These are phyloP conservation scores for Berghia stephanieae DNA, from an alignment of 1,140 invertebrate species.

Conservation along the genomic window DNA sequence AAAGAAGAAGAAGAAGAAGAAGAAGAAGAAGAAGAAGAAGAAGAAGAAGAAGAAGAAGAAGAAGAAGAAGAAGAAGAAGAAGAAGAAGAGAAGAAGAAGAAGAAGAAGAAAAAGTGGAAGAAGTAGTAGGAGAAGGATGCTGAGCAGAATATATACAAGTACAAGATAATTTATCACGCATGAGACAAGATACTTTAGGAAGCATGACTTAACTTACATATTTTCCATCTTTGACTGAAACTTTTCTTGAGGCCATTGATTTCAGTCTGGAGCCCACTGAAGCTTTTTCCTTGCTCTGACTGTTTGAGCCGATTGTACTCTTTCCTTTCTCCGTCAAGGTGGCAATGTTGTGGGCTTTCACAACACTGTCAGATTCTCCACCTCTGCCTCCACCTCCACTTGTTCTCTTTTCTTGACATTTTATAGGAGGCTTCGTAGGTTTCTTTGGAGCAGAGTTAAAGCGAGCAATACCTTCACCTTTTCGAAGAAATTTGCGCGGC, in stretches of 20 bases:
- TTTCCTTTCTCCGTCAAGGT: neutral
- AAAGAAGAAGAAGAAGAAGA: too few species aligned
- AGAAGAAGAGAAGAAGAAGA: neutral
- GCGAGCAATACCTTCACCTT: slow-evolving; percentile 58
- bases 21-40: too few species aligned
- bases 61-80: too few species aligned
- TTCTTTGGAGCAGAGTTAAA: slow-evolving; percentile 41
- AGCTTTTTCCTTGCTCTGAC: neutral
- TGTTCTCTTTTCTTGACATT: neutral
- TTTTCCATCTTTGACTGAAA: neutral
- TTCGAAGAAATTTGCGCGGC: slow-evolving; percentile 48
- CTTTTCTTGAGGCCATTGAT: neutral
- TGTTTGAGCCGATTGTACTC: neutral
- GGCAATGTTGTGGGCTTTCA: neutral
- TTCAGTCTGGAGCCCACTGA: slow-evolving; percentile 1
- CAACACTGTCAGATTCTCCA: neutral
- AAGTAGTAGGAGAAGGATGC: neutral
- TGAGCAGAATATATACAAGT: neutral
- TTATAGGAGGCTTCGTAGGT: slow-evolving; percentile 1
- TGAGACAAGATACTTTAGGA: neutral
- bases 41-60: too few species aligned
- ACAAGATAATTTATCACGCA: neutral
- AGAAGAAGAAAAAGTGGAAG: neutral
- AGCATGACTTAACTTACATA: neutral
- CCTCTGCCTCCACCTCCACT: neutral